Conservation (phyloP, 1,140 invertebrate genomes). For the Bombus vancouverensis region DNA sequence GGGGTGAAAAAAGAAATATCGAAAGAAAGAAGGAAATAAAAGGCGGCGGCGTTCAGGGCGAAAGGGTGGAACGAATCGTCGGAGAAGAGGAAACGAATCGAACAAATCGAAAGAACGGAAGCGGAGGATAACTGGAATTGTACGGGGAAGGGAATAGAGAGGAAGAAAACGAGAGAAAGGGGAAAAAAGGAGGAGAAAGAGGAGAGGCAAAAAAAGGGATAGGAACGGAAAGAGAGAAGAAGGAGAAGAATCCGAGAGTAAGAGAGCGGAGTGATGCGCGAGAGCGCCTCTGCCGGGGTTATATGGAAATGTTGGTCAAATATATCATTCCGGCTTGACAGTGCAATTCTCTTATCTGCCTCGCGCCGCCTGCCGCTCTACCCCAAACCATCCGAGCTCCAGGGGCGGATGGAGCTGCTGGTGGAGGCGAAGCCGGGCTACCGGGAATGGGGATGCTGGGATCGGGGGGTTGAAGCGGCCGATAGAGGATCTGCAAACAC, state of each 20-base stretch:
- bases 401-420: slow-evolving; percentile 74
- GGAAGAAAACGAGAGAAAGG: slow-evolving; percentile 34
- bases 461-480: slow-evolving; percentile 76
- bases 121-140: slow-evolving; percentile 36
- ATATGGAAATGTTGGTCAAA: slow-evolving; percentile 93
- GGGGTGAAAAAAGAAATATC: background rate
- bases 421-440: slow-evolving; percentile 71
- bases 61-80: slow-evolving; percentile 54
- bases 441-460: slow-evolving; percentile 61
- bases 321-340: slow-evolving; percentile 93
- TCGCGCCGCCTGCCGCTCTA: slow-evolving; percentile 76
- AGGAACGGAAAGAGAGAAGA: slow-evolving; percentile 30
- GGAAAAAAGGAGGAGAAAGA: slow-evolving; percentile 11
- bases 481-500: slow-evolving; percentile 83
- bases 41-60: slow-evolving; percentile 9
- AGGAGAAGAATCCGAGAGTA: slow-evolving; percentile 64
- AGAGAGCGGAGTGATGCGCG: slow-evolving; percentile 71
- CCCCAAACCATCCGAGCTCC: slow-evolving; percentile 76
- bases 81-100: slow-evolving; percentile 51
- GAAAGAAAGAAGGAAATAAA: slow-evolving; percentile 25
- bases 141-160: background rate
- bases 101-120: slow-evolving; percentile 58
- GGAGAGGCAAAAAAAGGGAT: slow-evolving; percentile 23
- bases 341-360: slow-evolving; percentile 93
- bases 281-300: slow-evolving; percentile 80